Evolutionary conservation across 2,888 invertebrate genomes (phyloP).

Genomic region (Cecidostiba fungosa): DNA sequence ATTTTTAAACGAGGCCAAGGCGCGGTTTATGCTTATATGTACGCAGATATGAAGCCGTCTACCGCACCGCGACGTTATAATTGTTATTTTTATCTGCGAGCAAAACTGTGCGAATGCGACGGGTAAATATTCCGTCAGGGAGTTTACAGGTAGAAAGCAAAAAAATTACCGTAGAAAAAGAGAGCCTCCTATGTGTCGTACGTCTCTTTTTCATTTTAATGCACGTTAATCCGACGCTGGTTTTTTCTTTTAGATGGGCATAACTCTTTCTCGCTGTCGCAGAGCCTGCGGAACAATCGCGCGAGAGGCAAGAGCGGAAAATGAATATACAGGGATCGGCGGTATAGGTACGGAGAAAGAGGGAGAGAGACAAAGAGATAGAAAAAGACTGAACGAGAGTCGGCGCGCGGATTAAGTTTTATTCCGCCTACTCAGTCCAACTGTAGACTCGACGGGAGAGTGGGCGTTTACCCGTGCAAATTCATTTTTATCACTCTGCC

Average conservation of each 20-base stretch:
- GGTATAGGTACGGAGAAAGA: neutral
- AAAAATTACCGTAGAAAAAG: neutral
- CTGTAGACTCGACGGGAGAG: neutral
- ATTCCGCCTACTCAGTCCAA: conserved; percentile 43
- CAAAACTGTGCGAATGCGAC: neutral
- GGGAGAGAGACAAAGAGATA: neutral
- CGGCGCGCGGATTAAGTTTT: conserved; percentile 47
- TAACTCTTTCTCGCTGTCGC: neutral
- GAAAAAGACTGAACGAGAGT: neutral
- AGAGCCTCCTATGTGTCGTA: neutral
- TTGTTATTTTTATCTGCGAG: conserved; percentile 48
- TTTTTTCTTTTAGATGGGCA: neutral
- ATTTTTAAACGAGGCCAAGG: conserved; percentile 17
- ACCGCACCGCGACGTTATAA: neutral
- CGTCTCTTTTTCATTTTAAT: neutral
- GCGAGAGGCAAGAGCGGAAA: neutral
- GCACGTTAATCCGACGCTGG: neutral
- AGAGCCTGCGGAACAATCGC: neutral
- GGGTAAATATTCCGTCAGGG: conserved; percentile 20
- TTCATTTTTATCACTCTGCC: conserved; percentile 28
- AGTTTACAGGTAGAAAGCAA: neutral
- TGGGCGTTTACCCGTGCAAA: conserved; percentile 29
- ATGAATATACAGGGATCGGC: conserved; percentile 20
- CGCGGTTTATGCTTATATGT: neutral
- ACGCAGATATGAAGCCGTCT: neutral